A percentile compares a stretch with the other conserved stretches of the same genome.
Conservation (phyloP, 2,888 invertebrate genomes). For the Conus canariensis region DNA sequence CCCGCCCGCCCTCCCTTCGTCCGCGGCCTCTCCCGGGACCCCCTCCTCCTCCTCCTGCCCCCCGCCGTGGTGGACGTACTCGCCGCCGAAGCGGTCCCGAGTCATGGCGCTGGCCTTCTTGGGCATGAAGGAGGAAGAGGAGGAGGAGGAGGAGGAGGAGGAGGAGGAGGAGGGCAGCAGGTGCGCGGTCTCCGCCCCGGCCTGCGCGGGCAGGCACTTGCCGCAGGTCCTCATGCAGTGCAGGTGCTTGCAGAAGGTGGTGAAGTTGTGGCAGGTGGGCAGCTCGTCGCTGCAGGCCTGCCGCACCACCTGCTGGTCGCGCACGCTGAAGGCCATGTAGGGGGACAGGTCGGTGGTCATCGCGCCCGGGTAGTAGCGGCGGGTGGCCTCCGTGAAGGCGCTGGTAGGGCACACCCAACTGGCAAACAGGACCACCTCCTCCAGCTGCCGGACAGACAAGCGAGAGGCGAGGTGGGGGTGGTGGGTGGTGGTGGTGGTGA, state of each 20-base stretch:
- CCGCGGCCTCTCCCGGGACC: background rate
- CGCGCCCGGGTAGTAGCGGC: constrained; percentile 15
- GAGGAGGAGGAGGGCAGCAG: background rate
- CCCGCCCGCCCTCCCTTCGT: background rate
- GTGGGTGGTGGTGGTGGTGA: too few relatives aligned
- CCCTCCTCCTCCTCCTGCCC: background rate
- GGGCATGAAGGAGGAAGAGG: too few relatives aligned
- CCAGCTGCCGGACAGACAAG: constrained; percentile 34
- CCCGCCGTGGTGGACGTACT: background rate
- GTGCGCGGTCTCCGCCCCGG: background rate
- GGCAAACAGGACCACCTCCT: constrained; percentile 42
- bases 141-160: background rate
- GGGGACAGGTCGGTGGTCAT: constrained; percentile 36
- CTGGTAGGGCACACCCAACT: constrained; percentile 46
- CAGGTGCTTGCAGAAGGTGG: constrained; percentile 36
- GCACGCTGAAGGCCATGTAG: constrained; percentile 32
- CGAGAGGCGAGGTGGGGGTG: background rate
- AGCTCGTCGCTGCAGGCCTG: constrained; percentile 45
- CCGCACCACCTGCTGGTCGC: constrained; percentile 37
- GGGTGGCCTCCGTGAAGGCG: constrained; percentile 14
- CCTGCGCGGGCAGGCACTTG: constrained; percentile 24
- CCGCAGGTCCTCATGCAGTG: constrained; percentile 48
- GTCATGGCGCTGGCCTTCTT: background rate
- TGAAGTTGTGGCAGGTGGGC: constrained; percentile 41
- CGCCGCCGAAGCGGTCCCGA: background rate